phyloP scores from a whole-genome alignment of 2,113 vertebrate genomes.

The Myotis lucifugus region DNA sequence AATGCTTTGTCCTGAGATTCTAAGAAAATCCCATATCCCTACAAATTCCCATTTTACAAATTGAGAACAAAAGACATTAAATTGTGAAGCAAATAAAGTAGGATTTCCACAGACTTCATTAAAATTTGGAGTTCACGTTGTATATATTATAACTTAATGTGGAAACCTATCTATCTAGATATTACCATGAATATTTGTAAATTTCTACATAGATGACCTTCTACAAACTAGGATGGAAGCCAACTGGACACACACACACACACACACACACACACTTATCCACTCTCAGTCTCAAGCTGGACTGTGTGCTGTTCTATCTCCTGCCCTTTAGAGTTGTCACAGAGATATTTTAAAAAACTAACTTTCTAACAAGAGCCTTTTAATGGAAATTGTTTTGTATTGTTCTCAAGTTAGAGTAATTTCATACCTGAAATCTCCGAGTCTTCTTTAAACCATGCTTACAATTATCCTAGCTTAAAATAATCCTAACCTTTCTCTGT shows the following conservation, averaged over 20 bases:
- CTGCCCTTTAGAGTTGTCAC: not conserved
- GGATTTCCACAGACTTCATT: slow-evolving; percentile 23
- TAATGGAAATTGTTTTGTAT: slow-evolving; percentile 29
- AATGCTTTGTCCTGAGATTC: not conserved
- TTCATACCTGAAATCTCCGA: slow-evolving; percentile 34
- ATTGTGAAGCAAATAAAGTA: not conserved
- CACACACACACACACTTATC: not conserved
- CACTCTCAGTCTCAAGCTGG: not conserved
- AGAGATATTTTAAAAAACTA: not conserved
- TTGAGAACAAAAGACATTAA: slow-evolving; percentile 1
- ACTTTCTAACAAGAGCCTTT: not conserved
- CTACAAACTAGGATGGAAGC: not conserved
- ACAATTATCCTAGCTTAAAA: slow-evolving; percentile 48
- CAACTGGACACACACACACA: not conserved
- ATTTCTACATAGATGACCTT: not conserved
- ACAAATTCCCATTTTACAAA: not conserved
- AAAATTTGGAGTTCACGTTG: not conserved
- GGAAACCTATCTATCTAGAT: not conserved
- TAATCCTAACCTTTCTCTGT: slow-evolving; percentile 23
- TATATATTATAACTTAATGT: not conserved
- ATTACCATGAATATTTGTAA: not conserved
- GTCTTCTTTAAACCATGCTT: not conserved
- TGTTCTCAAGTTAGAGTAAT: slow-evolving; percentile 4
- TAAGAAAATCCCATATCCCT: not conserved
- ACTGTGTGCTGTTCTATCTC: not conserved